Percentiles rank a stretch among this genome's conserved stretches.
These are phyloP conservation scores for Cercopithecus mitis DNA, from an alignment of 2,797 vertebrate genomes.

Conservation along the genomic window DNA sequence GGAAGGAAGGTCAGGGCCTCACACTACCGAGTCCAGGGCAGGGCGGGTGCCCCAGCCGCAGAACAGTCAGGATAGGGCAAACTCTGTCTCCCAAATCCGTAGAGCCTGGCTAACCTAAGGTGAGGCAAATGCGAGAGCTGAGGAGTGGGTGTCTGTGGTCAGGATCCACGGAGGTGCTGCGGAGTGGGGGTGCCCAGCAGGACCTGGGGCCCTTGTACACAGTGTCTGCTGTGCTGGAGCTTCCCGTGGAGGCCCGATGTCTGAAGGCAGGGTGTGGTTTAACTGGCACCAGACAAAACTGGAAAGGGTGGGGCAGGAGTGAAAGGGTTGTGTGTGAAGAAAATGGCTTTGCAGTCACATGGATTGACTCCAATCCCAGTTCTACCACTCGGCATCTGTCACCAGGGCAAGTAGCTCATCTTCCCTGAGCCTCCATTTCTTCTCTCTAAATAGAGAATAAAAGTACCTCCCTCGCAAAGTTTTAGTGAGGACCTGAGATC, in stretches of 20 bases:
- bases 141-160: fast-evolving
- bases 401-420: neutral
- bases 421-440: neutral
- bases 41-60: fast-evolving
- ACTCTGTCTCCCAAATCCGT: fast-evolving
- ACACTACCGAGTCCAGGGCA: fast-evolving
- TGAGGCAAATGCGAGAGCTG: neutral
- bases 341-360: fast-evolving
- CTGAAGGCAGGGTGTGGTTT: neutral
- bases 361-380: too few species aligned
- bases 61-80: fast-evolving
- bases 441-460: neutral
- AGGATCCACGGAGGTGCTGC: neutral
- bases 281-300: neutral
- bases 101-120: too few species aligned
- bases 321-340: neutral
- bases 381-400: neutral
- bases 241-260: neutral
- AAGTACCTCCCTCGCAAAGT: fast-evolving
- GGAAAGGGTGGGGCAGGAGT: neutral
- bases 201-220: too few species aligned
- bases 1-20: neutral
- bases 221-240: too few species aligned
- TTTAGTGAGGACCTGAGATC: neutral
- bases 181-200: neutral